Conservation (phyloP, 2,113 vertebrate genomes). For the Physeter macrocephalus region DNA sequence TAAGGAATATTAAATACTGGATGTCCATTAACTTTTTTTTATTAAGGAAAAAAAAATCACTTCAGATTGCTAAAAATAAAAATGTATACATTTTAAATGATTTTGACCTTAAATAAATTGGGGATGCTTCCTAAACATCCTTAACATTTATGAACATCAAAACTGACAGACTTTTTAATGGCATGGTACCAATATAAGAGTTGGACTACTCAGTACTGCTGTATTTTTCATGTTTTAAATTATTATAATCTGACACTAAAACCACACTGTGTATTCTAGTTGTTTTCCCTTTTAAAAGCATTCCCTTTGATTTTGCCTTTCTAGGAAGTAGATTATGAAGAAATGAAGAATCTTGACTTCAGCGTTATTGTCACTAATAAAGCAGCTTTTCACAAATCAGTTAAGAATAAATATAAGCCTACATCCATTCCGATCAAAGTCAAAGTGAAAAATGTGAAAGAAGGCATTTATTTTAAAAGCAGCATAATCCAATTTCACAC, state of each 20-base stretch:
- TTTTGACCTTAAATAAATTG: neutral
- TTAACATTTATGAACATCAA: neutral
- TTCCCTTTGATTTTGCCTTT: neutral
- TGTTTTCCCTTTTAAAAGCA: neutral
- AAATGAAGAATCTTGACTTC: slow-evolving; percentile 73
- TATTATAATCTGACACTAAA: neutral
- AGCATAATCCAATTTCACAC: slow-evolving; percentile 54
- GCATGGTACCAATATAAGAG: neutral
- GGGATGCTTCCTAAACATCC: neutral
- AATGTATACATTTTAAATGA: neutral
- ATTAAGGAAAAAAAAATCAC: neutral
- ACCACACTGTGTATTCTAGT: neutral
- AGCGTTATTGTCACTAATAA: slow-evolving; percentile 81
- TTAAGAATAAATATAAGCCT: slow-evolving; percentile 67
- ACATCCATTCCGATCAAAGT: slow-evolving; percentile 79
- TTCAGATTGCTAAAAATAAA: neutral
- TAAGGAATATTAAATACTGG: neutral
- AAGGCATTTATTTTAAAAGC: slow-evolving; percentile 79
- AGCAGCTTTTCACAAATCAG: slow-evolving; percentile 83
- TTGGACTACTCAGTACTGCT: neutral
- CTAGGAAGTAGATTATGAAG: slow-evolving; percentile 83
- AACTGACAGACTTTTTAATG: neutral
- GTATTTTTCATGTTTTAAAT: neutral
- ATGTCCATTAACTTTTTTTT: neutral
- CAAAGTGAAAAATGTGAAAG: slow-evolving; percentile 79